Conservation (phyloP, 2,113 vertebrate genomes). For the Aleadryas rufinucha region DNA sequence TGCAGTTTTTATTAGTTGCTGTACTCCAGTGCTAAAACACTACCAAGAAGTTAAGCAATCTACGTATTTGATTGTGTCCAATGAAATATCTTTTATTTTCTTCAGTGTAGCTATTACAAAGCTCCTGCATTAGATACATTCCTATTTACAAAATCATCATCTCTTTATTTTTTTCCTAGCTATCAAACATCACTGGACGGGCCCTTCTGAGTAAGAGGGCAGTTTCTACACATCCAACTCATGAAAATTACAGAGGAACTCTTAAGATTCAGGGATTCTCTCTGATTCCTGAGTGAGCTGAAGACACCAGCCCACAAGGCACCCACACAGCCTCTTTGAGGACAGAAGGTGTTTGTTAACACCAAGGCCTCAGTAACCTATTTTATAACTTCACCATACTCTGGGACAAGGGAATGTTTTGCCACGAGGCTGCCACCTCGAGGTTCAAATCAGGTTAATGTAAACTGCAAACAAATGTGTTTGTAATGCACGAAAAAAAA, state of each 20-base stretch:
- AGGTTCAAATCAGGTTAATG: neutral
- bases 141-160: neutral
- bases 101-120: neutral
- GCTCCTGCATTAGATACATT: neutral
- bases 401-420: neutral
- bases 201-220: neutral
- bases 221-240: neutral
- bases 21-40: neutral
- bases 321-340: neutral
- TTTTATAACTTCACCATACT: neutral
- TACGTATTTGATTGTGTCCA: neutral
- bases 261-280: neutral
- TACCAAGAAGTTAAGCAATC: neutral
- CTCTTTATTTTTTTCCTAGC: neutral
- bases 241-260: neutral
- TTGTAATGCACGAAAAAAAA: neutral
- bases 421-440: neutral
- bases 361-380: neutral
- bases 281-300: neutral
- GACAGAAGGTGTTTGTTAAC: neutral
- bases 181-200: neutral
- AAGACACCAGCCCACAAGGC: neutral
- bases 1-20: neutral
- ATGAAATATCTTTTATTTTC: neutral
- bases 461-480: neutral